Conservation (phyloP, 2,113 vertebrate species). For the Rhizomys pruinosus region DNA sequence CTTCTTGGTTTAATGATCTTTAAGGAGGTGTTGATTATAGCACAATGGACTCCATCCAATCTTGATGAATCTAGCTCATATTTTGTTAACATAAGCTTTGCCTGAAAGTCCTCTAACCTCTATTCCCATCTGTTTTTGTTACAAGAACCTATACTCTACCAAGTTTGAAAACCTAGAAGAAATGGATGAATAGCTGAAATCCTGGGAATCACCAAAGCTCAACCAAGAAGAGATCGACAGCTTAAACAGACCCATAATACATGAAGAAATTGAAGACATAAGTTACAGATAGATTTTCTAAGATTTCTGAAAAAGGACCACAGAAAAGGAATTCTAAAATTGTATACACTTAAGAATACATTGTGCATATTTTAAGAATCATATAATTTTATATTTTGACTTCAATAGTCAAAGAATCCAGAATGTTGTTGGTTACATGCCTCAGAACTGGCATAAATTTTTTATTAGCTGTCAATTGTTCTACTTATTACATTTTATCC, state of each 20-base stretch:
- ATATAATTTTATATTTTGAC: not conserved
- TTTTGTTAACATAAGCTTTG: not conserved
- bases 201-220: too few relatives aligned
- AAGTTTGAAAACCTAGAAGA: too few relatives aligned
- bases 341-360: slow-evolving; percentile 15
- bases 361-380: not conserved
- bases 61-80: not conserved
- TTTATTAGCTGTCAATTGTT: slow-evolving; percentile 8
- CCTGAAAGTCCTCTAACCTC: not conserved
- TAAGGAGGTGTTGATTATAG: not conserved
- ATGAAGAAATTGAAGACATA: too few relatives aligned
- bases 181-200: too few relatives aligned
- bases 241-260: too few relatives aligned
- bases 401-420: slow-evolving; percentile 2
- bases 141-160: too few relatives aligned
- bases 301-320: not conserved
- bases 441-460: not conserved
- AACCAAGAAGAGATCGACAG: too few relatives aligned
- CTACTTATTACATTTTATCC: not conserved
- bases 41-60: not conserved
- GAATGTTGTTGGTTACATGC: not conserved
- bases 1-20: not conserved
- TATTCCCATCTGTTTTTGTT: not conserved
- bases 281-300: not conserved
- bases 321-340: slow-evolving; percentile 3